Conservation (phyloP, 1,140 invertebrate genomes). For the Listronotus bonariensis region DNA sequence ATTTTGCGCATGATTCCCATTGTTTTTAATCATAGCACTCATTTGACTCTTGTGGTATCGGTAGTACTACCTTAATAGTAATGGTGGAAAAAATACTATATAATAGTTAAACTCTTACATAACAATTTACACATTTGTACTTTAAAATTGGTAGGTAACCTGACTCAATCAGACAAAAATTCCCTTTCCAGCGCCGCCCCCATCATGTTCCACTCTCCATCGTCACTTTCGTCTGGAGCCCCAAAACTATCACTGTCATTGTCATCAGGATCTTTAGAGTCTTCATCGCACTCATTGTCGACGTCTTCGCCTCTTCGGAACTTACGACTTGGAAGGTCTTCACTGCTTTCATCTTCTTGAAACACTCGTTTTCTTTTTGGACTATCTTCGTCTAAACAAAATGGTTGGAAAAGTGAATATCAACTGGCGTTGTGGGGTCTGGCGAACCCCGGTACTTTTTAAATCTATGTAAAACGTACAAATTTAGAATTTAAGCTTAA, state of each 20-base stretch:
- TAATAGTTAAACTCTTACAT: no score
- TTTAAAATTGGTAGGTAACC: not conserved
- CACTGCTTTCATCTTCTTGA: slow-evolving; percentile 41
- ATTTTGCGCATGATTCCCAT: no score
- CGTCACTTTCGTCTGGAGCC: slow-evolving; percentile 65
- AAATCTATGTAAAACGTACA: no score
- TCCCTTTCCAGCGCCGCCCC: slow-evolving; percentile 90
- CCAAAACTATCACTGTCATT: slow-evolving; percentile 58
- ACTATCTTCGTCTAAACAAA: slow-evolving; percentile 29
- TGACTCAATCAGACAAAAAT: slow-evolving; percentile 65
- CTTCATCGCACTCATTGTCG: slow-evolving; percentile 67
- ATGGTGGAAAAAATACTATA: no score
- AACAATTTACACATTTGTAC: no score
- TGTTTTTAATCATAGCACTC: no score
- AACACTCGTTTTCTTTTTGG: slow-evolving; percentile 40
- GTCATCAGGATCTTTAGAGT: slow-evolving; percentile 60
- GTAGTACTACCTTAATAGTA: no score
- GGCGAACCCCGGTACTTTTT: no score
- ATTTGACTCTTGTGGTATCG: no score
- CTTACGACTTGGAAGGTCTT: slow-evolving; percentile 61
- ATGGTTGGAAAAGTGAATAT: no score
- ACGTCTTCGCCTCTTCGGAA: slow-evolving; percentile 68
- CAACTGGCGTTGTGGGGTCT: no score
- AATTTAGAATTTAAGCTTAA: no score
- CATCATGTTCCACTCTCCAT: slow-evolving; percentile 86